phyloP scores from a whole-genome alignment of 2,113 vertebrate species.

The Turdus rufiventris region DNA sequence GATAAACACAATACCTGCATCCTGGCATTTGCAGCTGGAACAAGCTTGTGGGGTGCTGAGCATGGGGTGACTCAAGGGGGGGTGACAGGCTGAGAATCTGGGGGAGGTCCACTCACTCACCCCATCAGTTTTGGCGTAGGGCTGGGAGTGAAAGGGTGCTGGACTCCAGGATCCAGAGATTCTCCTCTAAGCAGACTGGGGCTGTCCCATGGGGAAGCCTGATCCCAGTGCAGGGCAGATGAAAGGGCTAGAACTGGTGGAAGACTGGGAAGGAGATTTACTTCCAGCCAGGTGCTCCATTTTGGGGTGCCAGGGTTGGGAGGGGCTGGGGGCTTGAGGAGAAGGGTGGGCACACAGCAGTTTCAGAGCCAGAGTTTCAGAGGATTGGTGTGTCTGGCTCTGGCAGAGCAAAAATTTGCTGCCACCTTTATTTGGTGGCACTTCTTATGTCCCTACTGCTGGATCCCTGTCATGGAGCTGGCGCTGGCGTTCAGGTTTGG shows the following conservation, averaged over 20 bases:
- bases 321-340: neutral
- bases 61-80: neutral
- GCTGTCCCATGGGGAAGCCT: neutral
- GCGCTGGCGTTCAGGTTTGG: rapidly evolving
- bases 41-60: neutral
- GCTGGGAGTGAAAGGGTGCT: neutral
- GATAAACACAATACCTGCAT: neutral
- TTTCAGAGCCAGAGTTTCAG: neutral
- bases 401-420: neutral
- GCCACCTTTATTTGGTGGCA: neutral
- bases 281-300: neutral
- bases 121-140: neutral
- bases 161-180: neutral
- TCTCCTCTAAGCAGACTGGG: neutral
- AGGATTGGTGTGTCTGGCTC: neutral
- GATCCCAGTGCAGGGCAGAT: neutral
- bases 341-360: neutral
- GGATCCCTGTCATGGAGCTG: neutral
- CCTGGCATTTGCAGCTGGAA: neutral
- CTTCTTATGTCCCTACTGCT: neutral
- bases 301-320: neutral
- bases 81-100: neutral
- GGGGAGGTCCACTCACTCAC: rapidly evolving
- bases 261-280: neutral
- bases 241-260: neutral